phyloP scores from a whole-genome alignment of 2,797 vertebrate genomes.

The Nyctibius grandis region DNA sequence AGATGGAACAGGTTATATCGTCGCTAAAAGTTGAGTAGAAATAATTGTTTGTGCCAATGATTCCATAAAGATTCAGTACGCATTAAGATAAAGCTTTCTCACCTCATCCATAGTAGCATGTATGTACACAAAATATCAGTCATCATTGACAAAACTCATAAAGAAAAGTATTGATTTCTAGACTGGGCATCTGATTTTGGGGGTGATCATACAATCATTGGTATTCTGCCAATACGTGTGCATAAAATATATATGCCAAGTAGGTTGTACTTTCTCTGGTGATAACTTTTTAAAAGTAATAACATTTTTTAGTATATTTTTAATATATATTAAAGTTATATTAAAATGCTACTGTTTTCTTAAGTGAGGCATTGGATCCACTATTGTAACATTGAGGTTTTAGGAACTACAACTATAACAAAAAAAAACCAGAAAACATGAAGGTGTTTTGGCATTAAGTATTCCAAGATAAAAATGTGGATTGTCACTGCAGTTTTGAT shows the following conservation, averaged over 20 bases:
- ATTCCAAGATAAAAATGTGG: not conserved
- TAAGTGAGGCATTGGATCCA: not conserved
- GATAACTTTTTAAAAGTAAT: not conserved
- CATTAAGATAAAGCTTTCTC: not conserved
- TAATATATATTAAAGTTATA: not conserved
- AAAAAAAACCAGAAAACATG: not conserved
- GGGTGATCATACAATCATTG: not conserved
- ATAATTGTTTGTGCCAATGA: not conserved
- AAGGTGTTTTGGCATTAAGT: not conserved
- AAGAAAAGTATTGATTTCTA: not conserved
- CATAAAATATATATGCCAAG: not conserved
- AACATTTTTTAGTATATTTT: accelerated
- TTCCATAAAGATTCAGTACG: not conserved
- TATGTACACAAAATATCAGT: not conserved
- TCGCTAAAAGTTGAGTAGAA: not conserved
- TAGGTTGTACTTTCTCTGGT: not conserved
- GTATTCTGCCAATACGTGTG: accelerated
- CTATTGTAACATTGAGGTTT: not conserved
- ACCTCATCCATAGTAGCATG: not conserved
- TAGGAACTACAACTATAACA: not conserved
- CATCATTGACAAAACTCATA: not conserved
- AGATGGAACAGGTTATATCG: accelerated
- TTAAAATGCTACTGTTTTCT: not conserved
- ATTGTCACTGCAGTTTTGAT: not conserved
- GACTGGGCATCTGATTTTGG: not conserved